These are phyloP conservation scores for Agonum fuliginosum DNA, from an alignment of 2,888 invertebrate genomes.

Conservation along the genomic window DNA sequence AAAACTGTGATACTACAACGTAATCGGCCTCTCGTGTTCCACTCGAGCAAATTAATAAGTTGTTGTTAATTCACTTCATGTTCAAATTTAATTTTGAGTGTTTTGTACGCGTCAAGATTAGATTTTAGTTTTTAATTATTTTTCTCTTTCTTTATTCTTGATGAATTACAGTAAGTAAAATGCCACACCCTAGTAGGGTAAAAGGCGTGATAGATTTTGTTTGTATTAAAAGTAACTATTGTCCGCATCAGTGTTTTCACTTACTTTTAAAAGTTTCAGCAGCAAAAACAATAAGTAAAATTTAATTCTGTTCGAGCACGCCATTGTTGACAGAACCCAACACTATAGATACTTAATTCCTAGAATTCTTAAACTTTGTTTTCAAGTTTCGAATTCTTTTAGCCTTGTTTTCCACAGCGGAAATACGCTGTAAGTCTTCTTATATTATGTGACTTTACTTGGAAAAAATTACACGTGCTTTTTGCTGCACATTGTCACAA, in stretches of 20 bases:
- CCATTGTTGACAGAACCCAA: conserved; percentile 32
- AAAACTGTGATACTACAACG: too few relatives aligned
- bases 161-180: too few relatives aligned
- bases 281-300: conserved; percentile 32
- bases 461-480: conserved; percentile 19
- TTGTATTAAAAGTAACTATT: background rate
- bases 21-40: too few relatives aligned
- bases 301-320: conserved; percentile 20
- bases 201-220: too few relatives aligned
- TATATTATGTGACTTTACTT: conserved; percentile 3
- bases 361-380: conserved; percentile 34
- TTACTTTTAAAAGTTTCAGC: conserved; percentile 23
- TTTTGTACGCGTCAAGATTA: too few relatives aligned
- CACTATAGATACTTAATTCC: conserved; percentile 43
- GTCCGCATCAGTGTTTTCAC: conserved; percentile 18
- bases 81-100: too few relatives aligned
- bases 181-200: too few relatives aligned
- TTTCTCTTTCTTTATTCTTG: too few relatives aligned
- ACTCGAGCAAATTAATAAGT: too few relatives aligned
- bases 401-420: conserved; percentile 28
- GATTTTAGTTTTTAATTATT: too few relatives aligned
- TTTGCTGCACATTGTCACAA: background rate
- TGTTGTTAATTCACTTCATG: too few relatives aligned
- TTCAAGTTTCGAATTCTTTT: conserved; percentile 31
- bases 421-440: conserved; percentile 24